A percentile compares a stretch with the other conserved stretches of the same genome.
Conservation (phyloP, 2,113 vertebrate species). For the Rhinoptilus africanus region DNA sequence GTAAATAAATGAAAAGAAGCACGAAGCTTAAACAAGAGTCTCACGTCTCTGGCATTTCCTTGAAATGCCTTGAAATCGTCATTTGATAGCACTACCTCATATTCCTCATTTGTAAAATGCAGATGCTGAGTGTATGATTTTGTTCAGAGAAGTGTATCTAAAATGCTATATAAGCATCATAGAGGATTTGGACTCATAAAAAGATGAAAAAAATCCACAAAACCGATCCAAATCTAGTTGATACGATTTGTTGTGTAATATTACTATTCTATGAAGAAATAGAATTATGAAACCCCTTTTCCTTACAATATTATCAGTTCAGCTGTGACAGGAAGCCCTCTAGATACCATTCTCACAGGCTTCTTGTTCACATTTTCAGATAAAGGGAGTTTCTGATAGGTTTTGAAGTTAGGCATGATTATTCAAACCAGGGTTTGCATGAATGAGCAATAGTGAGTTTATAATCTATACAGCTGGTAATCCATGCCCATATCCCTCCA, state of each 20-base stretch:
- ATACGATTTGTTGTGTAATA: not conserved
- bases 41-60: slow-evolving; percentile 10
- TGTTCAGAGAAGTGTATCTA: not conserved
- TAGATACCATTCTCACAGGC: not conserved
- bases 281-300: not conserved
- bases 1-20: not conserved
- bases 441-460: slow-evolving; percentile 50
- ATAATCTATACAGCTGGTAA: slow-evolving; percentile 31
- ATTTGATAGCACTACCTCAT: not conserved
- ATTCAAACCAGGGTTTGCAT: slow-evolving; percentile 44
- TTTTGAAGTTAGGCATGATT: slow-evolving; percentile 19
- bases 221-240: fast-evolving
- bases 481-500: not conserved
- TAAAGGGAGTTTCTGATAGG: not conserved
- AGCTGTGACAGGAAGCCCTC: not conserved
- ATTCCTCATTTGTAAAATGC: not conserved
- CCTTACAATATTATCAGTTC: not conserved
- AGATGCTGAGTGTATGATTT: not conserved
- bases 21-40: not conserved
- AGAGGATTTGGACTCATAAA: not conserved
- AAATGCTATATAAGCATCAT: not conserved
- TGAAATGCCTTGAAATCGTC: not conserved
- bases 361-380: slow-evolving; percentile 26
- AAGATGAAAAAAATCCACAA: not conserved
- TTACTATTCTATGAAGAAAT: not conserved